Base-by-base conservation (phyloP, 2,888 invertebrate species). In the Epistrophe eligans region DNA sequence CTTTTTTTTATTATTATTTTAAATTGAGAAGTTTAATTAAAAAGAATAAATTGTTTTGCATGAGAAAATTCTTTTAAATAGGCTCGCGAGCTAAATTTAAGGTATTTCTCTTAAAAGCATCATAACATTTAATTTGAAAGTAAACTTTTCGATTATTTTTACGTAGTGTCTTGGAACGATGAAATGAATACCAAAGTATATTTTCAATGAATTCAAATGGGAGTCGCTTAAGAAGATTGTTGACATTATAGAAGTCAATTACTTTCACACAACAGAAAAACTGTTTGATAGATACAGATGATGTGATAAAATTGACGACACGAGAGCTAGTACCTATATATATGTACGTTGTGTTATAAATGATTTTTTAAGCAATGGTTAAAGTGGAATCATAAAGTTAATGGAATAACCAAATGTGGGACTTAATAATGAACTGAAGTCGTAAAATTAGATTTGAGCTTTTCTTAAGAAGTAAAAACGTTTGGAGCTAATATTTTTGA, bases 21-120 rank as follows among this genome's bases (percentile, higher is more conserved):
- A 84, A 62, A 84, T 77, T 81, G 80, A 77, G 80, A 84, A 85
- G 48, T 74, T 81, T 81, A 81, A 81, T 85, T 81, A 81, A 60
- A 81, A 84, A 32, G 45, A 57, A 77, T 50, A 45, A 43, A 24
- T 43, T 55, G n/a, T 66, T 40, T 77, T 64, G 32, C 19, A 50
- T 19, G 17, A 19, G 19, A 19, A 50, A 50, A 50, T 50, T 50
- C 19, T 19, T 50, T 17, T 45, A n/a, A n/a, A n/a, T 17, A n/a
- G 48, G 10, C 48, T 17, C 10, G 48, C 9, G 17, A 17, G 48
- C 10, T 24, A 24, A 24, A 24, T 24, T 24, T 24, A 24, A 15
- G 55, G 28, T 55, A 28, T 55, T 55, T 55, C 1, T 9, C 79
- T 71, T 76, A 38, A 64, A 45, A 17, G 24, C 58, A 32, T 66